A percentile compares a stretch with the other conserved stretches of the same genome.
phyloP scores from a whole-genome alignment of 2,113 vertebrate species.

The Struthidea cinerea region DNA sequence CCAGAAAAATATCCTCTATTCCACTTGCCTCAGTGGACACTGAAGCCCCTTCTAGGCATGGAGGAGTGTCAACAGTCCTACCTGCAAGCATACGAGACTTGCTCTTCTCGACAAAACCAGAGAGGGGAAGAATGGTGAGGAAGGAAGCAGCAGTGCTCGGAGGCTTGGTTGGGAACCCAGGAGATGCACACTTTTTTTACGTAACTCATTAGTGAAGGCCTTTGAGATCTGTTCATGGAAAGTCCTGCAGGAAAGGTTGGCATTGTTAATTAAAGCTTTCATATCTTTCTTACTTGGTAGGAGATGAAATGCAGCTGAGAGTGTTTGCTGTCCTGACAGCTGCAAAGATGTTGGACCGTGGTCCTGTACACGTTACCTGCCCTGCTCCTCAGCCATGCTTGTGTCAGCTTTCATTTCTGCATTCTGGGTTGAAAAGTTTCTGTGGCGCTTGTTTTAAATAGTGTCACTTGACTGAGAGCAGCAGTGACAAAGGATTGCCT shows the following conservation, averaged over 20 bases:
- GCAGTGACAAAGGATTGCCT: neutral
- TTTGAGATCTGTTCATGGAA: neutral
- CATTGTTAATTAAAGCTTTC: neutral
- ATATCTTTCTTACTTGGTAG: neutral
- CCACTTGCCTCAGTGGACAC: neutral
- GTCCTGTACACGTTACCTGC: neutral
- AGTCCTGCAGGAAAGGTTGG: neutral
- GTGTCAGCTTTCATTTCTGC: neutral
- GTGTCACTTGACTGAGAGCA: neutral
- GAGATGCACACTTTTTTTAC: neutral
- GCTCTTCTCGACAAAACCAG: neutral
- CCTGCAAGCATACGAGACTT: accelerated
- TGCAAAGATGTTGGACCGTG: neutral
- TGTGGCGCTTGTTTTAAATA: neutral
- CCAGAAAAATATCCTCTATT: neutral
- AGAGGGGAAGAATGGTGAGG: neutral
- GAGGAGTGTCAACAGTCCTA: neutral
- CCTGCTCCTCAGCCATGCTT: neutral
- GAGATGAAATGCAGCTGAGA: neutral
- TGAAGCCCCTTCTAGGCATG: neutral
- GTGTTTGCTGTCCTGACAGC: neutral
- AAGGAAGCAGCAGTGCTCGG: neutral
- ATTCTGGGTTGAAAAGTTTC: neutral
- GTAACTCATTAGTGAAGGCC: neutral
- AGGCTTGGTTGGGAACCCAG: neutral